Evolutionary conservation across 2,113 vertebrate species (phyloP).

Genomic region (Pardalotus punctatus): DNA sequence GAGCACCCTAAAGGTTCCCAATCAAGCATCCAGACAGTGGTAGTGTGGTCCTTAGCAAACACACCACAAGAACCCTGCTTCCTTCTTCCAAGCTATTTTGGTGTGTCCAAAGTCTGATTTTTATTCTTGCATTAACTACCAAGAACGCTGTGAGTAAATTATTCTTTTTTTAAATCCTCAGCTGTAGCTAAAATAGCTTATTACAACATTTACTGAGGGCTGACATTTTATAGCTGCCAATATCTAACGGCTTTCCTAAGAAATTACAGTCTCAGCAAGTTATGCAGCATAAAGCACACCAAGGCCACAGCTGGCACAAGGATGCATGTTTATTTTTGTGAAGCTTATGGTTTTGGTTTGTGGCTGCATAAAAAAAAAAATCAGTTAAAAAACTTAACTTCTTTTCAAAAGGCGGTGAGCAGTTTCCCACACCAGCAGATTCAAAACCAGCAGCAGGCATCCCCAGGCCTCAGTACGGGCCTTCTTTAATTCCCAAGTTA

Average conservation of each 20-base stretch:
- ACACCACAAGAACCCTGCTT: neutral
- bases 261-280: neutral
- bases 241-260: neutral
- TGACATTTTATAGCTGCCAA: neutral
- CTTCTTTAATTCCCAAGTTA: neutral
- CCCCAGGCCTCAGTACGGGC: neutral
- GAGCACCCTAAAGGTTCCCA: neutral
- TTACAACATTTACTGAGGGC: neutral
- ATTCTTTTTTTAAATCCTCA: neutral
- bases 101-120: neutral
- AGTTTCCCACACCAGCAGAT: neutral
- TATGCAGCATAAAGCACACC: neutral
- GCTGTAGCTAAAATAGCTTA: neutral
- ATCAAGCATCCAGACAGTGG: neutral
- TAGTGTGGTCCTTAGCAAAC: neutral
- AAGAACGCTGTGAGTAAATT: neutral
- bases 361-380: neutral
- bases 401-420: neutral
- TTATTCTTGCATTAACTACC: neutral
- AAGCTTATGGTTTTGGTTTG: neutral
- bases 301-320: neutral
- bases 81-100: neutral
- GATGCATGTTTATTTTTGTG: neutral
- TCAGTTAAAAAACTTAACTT: neutral
- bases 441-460: neutral